phyloP scores from a whole-genome alignment of 2,888 invertebrate genomes.

The Pristionchus fissidentatus region DNA sequence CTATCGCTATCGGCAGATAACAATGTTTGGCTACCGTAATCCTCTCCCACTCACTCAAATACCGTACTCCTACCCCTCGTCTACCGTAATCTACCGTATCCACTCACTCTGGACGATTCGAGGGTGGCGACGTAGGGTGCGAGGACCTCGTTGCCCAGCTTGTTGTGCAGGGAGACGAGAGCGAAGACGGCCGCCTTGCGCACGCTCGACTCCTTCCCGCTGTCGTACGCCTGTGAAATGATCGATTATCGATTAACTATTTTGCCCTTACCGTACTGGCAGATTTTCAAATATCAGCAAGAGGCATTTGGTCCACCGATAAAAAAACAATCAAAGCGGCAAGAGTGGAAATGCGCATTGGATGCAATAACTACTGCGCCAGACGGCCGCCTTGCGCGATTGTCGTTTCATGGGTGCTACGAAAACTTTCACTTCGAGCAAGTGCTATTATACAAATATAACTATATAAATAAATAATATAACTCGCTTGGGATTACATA shows the following conservation, averaged over 20 bases:
- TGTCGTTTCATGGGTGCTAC: too few relatives aligned
- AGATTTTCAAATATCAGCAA: neutral
- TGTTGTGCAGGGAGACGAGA: slow-evolving; percentile 92
- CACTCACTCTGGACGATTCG: slow-evolving; percentile 87
- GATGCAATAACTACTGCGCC: too few relatives aligned
- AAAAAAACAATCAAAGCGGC: neutral
- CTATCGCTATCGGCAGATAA: too few relatives aligned
- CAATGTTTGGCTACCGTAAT: too few relatives aligned
- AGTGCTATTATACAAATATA: too few relatives aligned
- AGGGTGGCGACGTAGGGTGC: slow-evolving; percentile 81
- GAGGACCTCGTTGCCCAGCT: slow-evolving; percentile 86
- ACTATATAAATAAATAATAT: too few relatives aligned
- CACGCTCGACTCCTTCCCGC: slow-evolving; percentile 86
- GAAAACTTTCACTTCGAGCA: too few relatives aligned
- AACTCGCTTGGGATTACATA: too few relatives aligned
- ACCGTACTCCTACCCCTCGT: slow-evolving; percentile 26
- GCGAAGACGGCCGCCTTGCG: slow-evolving; percentile 97
- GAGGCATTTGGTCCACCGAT: neutral
- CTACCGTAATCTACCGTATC: neutral
- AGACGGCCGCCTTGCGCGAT: too few relatives aligned
- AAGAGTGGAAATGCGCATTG: too few relatives aligned
- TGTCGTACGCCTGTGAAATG: slow-evolving; percentile 86
- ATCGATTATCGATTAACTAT: neutral
- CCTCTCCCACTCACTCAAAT: too few relatives aligned
- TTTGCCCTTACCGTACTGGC: neutral